phyloP scores from a whole-genome alignment of 2,113 vertebrate species.

The Ochotona curzoniae region DNA sequence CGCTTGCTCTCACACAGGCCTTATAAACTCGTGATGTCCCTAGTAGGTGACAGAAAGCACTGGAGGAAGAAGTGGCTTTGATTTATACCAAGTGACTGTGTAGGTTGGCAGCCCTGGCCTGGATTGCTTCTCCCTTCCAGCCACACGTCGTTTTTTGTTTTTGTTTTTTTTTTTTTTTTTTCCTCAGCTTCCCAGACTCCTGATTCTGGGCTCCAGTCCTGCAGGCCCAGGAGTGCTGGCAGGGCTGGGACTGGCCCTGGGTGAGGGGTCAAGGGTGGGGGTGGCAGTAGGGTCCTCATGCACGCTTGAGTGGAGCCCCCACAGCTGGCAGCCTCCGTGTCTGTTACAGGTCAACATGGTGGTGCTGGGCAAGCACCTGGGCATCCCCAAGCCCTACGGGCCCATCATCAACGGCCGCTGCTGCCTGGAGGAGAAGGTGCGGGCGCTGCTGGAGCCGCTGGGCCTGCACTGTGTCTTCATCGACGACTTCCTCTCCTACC shows the following conservation, averaged over 20 bases:
- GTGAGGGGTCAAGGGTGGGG: neutral
- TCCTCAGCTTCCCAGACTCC: neutral
- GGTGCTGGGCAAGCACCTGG: constrained; percentile 91
- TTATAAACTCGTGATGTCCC: neutral
- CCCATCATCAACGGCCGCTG: constrained; percentile 89
- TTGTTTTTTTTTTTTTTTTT: too few relatives aligned
- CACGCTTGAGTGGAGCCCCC: neutral
- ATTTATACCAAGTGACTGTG: fast-evolving
- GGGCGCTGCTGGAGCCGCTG: constrained; percentile 89
- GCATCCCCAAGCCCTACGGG: constrained; percentile 94
- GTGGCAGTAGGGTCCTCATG: neutral
- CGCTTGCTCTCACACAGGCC: neutral
- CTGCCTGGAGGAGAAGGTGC: constrained; percentile 89
- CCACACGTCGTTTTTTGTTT: too few relatives aligned
- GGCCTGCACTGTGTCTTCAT: constrained; percentile 92
- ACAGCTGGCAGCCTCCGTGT: neutral
- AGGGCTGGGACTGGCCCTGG: neutral
- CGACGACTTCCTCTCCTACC: constrained; percentile 91
- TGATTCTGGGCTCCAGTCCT: neutral
- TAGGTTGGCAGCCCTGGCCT: neutral
- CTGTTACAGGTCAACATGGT: constrained; percentile 93
- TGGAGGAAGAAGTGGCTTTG: neutral
- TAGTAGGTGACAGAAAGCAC: neutral
- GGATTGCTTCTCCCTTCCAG: too few relatives aligned
- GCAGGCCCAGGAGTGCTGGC: neutral